Evolutionary conservation across 2,113 vertebrate genomes (phyloP).

Genomic region (Halichoeres trimaculatus): DNA sequence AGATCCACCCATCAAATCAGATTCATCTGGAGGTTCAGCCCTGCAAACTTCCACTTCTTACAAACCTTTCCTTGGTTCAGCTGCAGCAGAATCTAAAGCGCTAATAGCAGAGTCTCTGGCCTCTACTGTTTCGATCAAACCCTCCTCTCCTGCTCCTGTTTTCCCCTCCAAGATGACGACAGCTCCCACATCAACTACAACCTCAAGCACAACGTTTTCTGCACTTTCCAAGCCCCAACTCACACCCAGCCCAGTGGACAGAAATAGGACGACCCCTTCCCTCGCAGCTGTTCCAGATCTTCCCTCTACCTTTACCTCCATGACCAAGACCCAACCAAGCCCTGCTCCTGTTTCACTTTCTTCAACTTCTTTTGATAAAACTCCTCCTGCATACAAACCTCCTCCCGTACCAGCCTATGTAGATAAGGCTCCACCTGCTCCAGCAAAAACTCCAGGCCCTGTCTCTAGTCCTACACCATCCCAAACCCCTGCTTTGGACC

Average conservation of each 20-base stretch:
- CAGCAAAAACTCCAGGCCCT: constrained; percentile 4
- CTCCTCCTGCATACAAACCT: constrained; percentile 35
- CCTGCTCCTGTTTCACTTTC: constrained; percentile 26
- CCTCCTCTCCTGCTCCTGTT: constrained; percentile 3
- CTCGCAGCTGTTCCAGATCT: constrained; percentile 23
- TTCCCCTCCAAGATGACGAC: constrained; percentile 34
- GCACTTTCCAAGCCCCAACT: constrained; percentile 34
- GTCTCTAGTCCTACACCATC: constrained; percentile 22
- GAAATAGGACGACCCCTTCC: constrained; percentile 22
- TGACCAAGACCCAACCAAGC: constrained; percentile 34
- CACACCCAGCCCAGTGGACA: constrained; percentile 9
- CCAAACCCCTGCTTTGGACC: constrained; percentile 18
- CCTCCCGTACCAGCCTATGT: constrained; percentile 9
- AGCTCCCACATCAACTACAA: constrained; percentile 15
- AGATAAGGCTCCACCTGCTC: constrained; percentile 46
- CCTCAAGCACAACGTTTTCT: constrained; percentile 11
- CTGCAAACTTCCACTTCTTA: constrained; percentile 33
- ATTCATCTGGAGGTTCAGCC: constrained; percentile 36
- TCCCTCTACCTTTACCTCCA: not conserved
- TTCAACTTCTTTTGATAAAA: constrained; percentile 42
- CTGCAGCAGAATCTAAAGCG: constrained; percentile 30
- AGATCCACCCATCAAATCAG: constrained; percentile 36
- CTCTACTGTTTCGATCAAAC: constrained; percentile 20
- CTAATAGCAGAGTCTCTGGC: constrained; percentile 18
- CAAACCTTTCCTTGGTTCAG: constrained; percentile 41